Evolutionary conservation across 2,888 invertebrate genomes (phyloP).

Genomic region (Cosmorhoe ocellata): DNA sequence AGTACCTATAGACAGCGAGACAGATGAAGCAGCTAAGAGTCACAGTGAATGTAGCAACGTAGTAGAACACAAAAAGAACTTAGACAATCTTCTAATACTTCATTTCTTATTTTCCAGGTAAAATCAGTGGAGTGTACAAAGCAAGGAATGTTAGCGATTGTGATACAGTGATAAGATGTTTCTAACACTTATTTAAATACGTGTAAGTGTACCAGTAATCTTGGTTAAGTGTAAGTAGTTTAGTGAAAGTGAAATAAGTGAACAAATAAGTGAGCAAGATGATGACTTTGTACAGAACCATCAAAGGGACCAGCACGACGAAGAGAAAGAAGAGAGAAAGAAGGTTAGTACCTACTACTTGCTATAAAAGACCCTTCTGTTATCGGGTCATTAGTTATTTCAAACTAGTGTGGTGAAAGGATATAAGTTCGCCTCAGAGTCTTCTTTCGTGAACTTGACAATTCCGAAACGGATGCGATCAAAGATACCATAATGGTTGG

Average conservation of each 20-base stretch:
- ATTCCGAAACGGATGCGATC: too few species aligned
- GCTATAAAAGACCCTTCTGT: too few species aligned
- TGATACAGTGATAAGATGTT: slow-evolving; percentile 4
- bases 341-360: slow-evolving; percentile 59
- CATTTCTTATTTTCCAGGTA: slow-evolving; percentile 16
- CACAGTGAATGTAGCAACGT: too few species aligned
- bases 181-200: slow-evolving; percentile 9
- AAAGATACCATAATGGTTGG: too few species aligned
- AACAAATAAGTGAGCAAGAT: slow-evolving; percentile 59
- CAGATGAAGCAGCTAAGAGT: too few species aligned
- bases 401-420: too few species aligned
- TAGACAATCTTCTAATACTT: too few species aligned
- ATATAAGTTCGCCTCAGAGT: too few species aligned
- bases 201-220: not conserved
- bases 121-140: slow-evolving; percentile 18
- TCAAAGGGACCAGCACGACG: slow-evolving; percentile 78
- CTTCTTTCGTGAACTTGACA: too few species aligned
- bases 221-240: slow-evolving; percentile 31
- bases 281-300: slow-evolving; percentile 83
- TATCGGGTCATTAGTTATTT: too few species aligned
- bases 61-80: too few species aligned
- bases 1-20: too few species aligned
- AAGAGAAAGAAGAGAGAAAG: slow-evolving; percentile 79
- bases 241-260: slow-evolving; percentile 43
- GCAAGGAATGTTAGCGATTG: slow-evolving; percentile 13